Conservation (phyloP, 2,888 invertebrate genomes). For the Argyresthia goedartella region DNA sequence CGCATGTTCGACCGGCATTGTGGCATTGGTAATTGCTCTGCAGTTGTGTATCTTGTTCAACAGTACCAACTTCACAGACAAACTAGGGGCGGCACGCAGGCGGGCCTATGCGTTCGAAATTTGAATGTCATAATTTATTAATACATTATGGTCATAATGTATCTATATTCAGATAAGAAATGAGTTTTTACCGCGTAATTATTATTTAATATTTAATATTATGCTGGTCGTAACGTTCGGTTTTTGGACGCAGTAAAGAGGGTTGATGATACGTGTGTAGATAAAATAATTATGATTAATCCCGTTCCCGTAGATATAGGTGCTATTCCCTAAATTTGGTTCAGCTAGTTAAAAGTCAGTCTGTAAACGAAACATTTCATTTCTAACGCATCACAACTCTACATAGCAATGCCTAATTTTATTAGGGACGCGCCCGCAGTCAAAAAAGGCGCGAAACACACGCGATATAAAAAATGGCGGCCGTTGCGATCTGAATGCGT, state of each 20-base stretch:
- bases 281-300: not conserved
- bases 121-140: too few relatives aligned
- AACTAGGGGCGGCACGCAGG: too few relatives aligned
- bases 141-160: too few relatives aligned
- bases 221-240: too few relatives aligned
- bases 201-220: too few relatives aligned
- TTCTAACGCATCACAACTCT: constrained; percentile 24
- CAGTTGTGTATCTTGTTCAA: not conserved
- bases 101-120: too few relatives aligned
- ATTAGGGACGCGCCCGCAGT: constrained; percentile 67
- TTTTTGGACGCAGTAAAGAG: too few relatives aligned
- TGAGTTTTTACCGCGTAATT: too few relatives aligned
- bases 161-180: too few relatives aligned
- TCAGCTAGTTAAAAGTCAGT: not conserved
- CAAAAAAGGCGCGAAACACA: constrained; percentile 71
- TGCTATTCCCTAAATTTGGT: not conserved
- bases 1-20: too few relatives aligned
- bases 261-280: not conserved
- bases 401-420: constrained; percentile 58
- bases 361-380: not conserved
- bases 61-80: too few relatives aligned
- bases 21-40: too few relatives aligned
- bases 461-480: constrained; percentile 71
- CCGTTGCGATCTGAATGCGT: constrained; percentile 64
- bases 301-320: not conserved